Base-by-base conservation (phyloP, 2,113 vertebrate species). In the Amphiprion ocellaris region DNA sequence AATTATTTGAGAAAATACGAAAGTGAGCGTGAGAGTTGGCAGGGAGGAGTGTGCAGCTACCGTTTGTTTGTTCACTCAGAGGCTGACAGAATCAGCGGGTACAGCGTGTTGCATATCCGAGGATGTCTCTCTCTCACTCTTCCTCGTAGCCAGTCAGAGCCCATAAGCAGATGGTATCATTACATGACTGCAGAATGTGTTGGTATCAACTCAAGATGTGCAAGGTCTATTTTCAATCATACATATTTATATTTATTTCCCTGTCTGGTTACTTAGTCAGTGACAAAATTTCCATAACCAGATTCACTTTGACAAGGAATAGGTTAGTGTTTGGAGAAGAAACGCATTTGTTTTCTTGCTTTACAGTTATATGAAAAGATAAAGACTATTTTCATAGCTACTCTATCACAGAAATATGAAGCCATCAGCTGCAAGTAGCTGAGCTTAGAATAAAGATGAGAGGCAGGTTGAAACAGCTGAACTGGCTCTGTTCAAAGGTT, bases 81-180 rank as follows among this genome's bases (percentile, higher is more conserved):
- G 37, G 10, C 49, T 88, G 73, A 71, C 50, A 82, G 69, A 84
- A 84, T 87, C 83, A 87, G 86, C 0, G 9, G 69, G 73, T n/a
- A 52, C 66, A 64, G 69, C 28, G 10, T 76, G 82, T 56, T 73
- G 82, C 70, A 58, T 83, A 78, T 88, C 69, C 78, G 76, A 89
- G 72, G 73, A 75, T 49, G 70, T 61, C 76, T 74, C 47, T 61
- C 54, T 15, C 54, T 73, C 72, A 77, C 56, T 60, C 64, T 37
- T 9, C 7, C 33, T 37, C 33, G 60, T 68, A 79, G 73, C 68
- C 73, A 87, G 81, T 77, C 60, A 76, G 74, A 75, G 82, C 79
- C 50, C 75, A 70, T 39, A 83, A 89, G 81, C 91, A 94, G 92
- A 94, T 94, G 93, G 92, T 89, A 70, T 91, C 86, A 86, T 91